Evolutionary conservation across 2,797 vertebrate genomes (phyloP).

Genomic region (Sarcophilus harrisii): DNA sequence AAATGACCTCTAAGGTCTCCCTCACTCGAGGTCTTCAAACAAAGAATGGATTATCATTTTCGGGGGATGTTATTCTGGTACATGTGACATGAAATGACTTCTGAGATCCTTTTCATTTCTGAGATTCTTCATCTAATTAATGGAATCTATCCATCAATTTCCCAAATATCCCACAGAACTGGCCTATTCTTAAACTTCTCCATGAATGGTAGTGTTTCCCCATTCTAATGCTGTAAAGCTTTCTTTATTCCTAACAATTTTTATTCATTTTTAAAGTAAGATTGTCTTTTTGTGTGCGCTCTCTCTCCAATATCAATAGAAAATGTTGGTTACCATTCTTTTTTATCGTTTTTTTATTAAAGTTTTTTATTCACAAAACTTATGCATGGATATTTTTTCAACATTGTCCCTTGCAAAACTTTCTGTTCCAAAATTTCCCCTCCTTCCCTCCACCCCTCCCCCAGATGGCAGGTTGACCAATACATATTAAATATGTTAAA

Average conservation of each 20-base stretch:
- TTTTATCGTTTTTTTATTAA: too few species aligned
- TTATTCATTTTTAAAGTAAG: background rate
- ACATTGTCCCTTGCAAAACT: too few species aligned
- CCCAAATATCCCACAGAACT: background rate
- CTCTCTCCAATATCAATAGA: background rate
- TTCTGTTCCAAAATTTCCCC: too few species aligned
- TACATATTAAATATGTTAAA: too few species aligned
- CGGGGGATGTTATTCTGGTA: background rate
- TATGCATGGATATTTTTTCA: too few species aligned
- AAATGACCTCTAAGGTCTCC: background rate
- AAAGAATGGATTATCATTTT: background rate
- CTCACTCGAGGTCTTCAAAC: background rate
- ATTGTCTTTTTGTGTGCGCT: background rate
- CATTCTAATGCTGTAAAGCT: background rate
- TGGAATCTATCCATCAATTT: background rate
- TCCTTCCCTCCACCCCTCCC: too few species aligned
- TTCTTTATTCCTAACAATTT: constrained; percentile 18
- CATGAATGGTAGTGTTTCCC: background rate
- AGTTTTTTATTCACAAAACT: too few species aligned
- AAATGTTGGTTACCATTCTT: background rate
- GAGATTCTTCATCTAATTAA: background rate
- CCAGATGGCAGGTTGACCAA: too few species aligned
- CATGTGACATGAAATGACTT: background rate
- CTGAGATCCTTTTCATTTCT: background rate
- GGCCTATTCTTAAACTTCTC: background rate